phyloP scores from a whole-genome alignment of 2,113 vertebrate genomes.

The Lates calcarifer region DNA sequence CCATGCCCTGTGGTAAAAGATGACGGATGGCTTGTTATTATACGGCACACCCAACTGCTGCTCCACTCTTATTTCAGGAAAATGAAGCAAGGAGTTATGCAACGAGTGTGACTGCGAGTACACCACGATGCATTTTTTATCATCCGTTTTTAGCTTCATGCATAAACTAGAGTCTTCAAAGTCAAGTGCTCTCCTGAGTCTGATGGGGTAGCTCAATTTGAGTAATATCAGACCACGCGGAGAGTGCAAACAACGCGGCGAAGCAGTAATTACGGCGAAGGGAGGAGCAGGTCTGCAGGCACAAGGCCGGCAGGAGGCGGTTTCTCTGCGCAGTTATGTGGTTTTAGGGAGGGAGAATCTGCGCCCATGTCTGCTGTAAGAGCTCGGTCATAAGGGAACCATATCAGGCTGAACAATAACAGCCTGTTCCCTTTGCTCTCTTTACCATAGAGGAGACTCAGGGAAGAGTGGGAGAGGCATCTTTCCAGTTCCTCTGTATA shows the following conservation, averaged over 20 bases:
- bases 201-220: neutral
- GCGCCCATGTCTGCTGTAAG: conserved; percentile 3
- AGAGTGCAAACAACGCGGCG: conserved; percentile 44
- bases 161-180: conserved; percentile 43
- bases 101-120: neutral
- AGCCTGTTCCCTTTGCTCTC: conserved; percentile 28
- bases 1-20: conserved; percentile 35
- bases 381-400: conserved; percentile 4
- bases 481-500: conserved; percentile 32
- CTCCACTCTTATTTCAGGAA: conserved; percentile 40
- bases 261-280: conserved; percentile 46
- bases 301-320: conserved; percentile 12
- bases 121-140: conserved; percentile 11
- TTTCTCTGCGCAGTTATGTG: conserved; percentile 16
- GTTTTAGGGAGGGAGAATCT: conserved; percentile 34
- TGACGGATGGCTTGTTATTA: conserved; percentile 50
- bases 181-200: conserved; percentile 28
- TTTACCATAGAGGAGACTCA: conserved; percentile 11
- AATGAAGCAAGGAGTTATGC: conserved; percentile 9
- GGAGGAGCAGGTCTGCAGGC: conserved; percentile 59
- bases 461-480: conserved; percentile 31
- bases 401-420: conserved; percentile 36
- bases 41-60: conserved; percentile 12
- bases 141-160: conserved; percentile 49
- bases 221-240: conserved; percentile 27